phyloP scores from a whole-genome alignment of 2,113 vertebrate genomes.

The Caretta caretta region DNA sequence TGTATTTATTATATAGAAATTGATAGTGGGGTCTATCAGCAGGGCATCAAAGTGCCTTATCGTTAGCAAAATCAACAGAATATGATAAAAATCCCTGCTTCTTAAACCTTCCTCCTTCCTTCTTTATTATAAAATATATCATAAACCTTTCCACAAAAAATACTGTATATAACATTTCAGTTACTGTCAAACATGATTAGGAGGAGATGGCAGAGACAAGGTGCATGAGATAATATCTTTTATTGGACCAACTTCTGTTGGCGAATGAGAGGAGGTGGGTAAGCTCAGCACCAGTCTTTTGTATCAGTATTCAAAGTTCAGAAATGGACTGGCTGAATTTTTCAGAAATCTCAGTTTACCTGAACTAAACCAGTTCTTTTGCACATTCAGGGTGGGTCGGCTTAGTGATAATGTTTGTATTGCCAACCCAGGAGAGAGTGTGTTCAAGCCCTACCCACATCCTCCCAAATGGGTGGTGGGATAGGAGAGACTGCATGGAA shows the following conservation, averaged over 20 bases:
- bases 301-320: neutral
- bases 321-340: neutral
- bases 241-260: neutral
- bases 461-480: neutral
- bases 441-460: neutral
- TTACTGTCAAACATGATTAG: neutral
- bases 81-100: neutral
- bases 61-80: neutral
- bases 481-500: neutral
- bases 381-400: neutral
- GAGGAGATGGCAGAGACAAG: neutral
- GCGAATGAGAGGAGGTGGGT: neutral
- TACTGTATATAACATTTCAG: neutral
- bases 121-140: neutral
- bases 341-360: neutral
- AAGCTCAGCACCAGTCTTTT: neutral
- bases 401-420: neutral
- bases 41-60: rapidly evolving
- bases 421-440: rapidly evolving
- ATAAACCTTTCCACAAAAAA: neutral
- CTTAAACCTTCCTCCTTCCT: neutral
- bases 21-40: rapidly evolving
- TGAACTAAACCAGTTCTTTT: neutral
- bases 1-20: neutral
- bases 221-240: neutral